A percentile compares a stretch with the other conserved stretches of the same genome.
Evolutionary conservation across 1,140 invertebrate species (phyloP).

Genomic region (Hermetia illucens): DNA sequence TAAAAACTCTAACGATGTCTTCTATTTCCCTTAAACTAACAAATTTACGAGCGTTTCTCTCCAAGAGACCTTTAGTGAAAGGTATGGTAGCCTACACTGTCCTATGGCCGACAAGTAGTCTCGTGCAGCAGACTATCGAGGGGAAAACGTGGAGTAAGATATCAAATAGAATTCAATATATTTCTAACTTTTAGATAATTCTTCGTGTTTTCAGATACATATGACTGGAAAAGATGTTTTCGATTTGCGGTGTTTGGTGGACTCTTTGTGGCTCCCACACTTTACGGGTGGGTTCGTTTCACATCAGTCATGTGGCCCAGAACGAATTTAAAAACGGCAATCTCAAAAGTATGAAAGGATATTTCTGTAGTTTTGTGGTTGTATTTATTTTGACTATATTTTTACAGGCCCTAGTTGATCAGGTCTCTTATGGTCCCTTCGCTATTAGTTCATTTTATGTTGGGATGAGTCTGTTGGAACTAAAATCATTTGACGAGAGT

Average conservation of each 20-base stretch:
- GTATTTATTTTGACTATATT: slow-evolving; percentile 2
- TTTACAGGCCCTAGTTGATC: slow-evolving; percentile 58
- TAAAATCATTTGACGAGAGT: slow-evolving; percentile 49
- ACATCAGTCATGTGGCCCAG: slow-evolving; percentile 47
- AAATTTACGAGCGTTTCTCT: slow-evolving; percentile 13
- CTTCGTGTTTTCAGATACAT: slow-evolving; percentile 24
- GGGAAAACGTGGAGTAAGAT: slow-evolving; percentile 24
- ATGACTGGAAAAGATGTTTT: slow-evolving; percentile 39
- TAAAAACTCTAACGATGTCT: no score
- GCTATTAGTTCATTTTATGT: slow-evolving; percentile 70
- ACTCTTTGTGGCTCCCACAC: slow-evolving; percentile 52
- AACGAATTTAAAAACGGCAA: slow-evolving; percentile 41
- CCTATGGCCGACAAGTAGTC: slow-evolving; percentile 51
- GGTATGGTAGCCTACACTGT: slow-evolving; percentile 59
- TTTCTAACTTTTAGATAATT: neutral
- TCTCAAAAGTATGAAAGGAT: slow-evolving; percentile 44
- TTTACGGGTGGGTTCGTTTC: slow-evolving; percentile 53
- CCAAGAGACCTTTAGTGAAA: slow-evolving; percentile 27
- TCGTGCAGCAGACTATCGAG: slow-evolving; percentile 43
- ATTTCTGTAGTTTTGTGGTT: neutral
- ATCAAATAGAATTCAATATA: slow-evolving; percentile 35
- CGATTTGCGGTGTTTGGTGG: slow-evolving; percentile 54
- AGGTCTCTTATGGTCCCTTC: slow-evolving; percentile 64
- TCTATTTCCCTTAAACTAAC: no score
- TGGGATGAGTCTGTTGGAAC: slow-evolving; percentile 63